phyloP scores from a whole-genome alignment of 2,113 vertebrate species.

The Halcyon senegalensis region DNA sequence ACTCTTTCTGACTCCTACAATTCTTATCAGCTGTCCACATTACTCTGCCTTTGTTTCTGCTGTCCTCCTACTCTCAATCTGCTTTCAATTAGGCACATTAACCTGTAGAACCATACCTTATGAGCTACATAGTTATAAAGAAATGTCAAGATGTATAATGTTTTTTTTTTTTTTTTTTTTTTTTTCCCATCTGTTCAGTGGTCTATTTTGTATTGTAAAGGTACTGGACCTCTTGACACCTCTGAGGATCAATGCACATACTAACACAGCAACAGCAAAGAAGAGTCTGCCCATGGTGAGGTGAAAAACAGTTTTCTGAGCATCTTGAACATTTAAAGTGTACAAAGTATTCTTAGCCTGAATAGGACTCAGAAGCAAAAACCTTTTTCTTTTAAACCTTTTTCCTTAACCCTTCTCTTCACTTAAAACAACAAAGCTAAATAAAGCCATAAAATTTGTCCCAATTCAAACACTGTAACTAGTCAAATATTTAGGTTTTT shows the following conservation, averaged over 20 bases:
- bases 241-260: neutral
- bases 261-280: neutral
- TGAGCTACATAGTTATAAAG: neutral
- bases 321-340: neutral
- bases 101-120: neutral
- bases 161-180: neutral
- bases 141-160: neutral
- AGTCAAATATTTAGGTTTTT: neutral
- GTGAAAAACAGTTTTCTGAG: neutral
- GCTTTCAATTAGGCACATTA: neutral
- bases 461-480: neutral
- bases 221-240: neutral
- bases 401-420: neutral
- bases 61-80: constrained; percentile 10
- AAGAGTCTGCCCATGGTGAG: neutral
- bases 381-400: neutral
- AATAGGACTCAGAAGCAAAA: neutral
- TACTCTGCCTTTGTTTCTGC: neutral
- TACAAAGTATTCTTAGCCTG: neutral
- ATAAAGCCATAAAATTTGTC: neutral
- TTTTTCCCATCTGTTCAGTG: neutral
- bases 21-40: neutral
- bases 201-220: neutral
- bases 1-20: neutral
- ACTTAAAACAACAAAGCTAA: neutral